Base-by-base conservation (phyloP, 2,888 invertebrate species). In the Cenopis cana region DNA sequence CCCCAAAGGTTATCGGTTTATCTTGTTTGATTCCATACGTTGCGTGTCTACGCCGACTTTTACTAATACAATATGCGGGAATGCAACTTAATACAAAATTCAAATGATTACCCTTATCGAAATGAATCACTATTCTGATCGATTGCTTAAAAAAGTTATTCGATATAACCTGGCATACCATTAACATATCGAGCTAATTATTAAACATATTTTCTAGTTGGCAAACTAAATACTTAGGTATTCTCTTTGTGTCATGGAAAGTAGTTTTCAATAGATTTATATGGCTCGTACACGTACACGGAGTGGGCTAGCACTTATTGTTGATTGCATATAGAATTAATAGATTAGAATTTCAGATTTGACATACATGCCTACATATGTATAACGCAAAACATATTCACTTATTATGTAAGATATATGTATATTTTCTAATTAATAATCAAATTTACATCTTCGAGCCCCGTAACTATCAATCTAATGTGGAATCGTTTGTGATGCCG, bases 1-100 rank as follows among this genome's bases (percentile, higher is more conserved):
- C 64, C 67, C 41, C 20, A 62, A 62, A 70, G 73, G 73, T 73
- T 73, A 73, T 73, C 73, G 66, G 62, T 61, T 38, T 73, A 55
- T 66, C 73, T 70, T 67, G 62, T 73, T 73, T 73, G 61, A 60
- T 73, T 67, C 18, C 49, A 50, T 57, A 52, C 67, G 59, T 70
- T 73, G 73, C 73, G 73, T 70, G 70, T 70, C 68, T 49, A 29
- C 52, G 56, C 20, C n/a, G 38, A 41, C 17, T 33, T 67, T 56
- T 70, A 66, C 57, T 62, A 29, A 55, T 59, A 60, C 60, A 69
- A 29, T 60, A 62, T 61, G 70, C 54, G 59, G 20, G 70, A 70
- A 66, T 66, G 70, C 46, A 54, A 59, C 49, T 57, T 46, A 50
- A 65, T 20, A 50, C 36, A 24, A 12, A 8, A 18, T 59, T 46